A percentile compares a stretch with the other conserved stretches of the same genome.
Evolutionary conservation across 1,140 invertebrate species (phyloP).

Genomic region (Cherax quadricarinatus): DNA sequence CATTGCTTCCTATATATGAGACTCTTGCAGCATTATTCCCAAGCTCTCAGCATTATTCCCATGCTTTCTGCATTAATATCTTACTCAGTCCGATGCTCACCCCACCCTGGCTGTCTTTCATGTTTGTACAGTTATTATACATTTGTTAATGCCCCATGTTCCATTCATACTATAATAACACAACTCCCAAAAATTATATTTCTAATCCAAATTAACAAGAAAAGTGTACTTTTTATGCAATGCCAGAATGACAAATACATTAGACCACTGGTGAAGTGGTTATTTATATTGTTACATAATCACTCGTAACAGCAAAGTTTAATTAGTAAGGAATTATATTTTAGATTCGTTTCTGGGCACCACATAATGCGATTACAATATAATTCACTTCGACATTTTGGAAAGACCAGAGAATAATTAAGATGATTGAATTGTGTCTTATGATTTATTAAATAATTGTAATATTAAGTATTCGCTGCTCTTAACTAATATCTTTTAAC

Average conservation of each 20-base stretch:
- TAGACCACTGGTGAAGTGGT: not conserved
- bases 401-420: not conserved
- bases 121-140: not conserved
- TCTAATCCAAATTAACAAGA: not conserved
- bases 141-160: not conserved
- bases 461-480: no score
- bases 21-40: slow-evolving; percentile 2
- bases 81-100: not conserved
- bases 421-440: not conserved
- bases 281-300: not conserved
- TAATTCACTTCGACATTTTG: not conserved
- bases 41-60: not conserved
- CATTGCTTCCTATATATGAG: not conserved
- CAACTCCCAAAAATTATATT: not conserved
- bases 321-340: not conserved
- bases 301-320: not conserved
- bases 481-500: no score
- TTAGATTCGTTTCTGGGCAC: not conserved
- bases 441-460: no score
- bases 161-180: not conserved
- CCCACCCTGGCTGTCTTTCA: not conserved
- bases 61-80: not conserved
- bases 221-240: not conserved
- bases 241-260: not conserved
- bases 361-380: not conserved